Evolutionary conservation across 2,888 invertebrate genomes (phyloP).

Genomic region (Ornithoptera priamus): DNA sequence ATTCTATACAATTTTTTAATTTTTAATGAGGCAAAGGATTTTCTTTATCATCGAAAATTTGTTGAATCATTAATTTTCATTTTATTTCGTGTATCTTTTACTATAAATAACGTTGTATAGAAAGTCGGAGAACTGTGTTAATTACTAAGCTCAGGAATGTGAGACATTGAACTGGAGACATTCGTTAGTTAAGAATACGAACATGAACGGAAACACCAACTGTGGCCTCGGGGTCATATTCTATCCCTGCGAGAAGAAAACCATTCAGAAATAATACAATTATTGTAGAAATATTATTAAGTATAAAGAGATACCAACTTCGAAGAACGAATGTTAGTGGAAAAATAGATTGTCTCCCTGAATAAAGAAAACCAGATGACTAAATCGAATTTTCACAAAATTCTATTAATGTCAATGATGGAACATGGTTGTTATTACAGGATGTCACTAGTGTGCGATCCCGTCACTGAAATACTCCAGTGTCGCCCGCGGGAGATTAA

Average conservation of each 20-base stretch:
- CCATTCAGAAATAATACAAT: background rate
- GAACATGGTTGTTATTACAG: constrained; percentile 31
- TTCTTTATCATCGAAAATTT: too few relatives aligned
- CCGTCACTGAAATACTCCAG: constrained; percentile 37
- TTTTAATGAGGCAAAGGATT: too few relatives aligned
- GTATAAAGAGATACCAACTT: background rate
- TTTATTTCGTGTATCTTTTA: too few relatives aligned
- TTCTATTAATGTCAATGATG: constrained; percentile 6
- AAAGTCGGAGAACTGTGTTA: background rate
- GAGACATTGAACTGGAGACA: constrained; percentile 29
- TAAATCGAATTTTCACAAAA: background rate
- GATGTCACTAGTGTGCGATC: constrained; percentile 39
- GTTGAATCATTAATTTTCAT: too few relatives aligned
- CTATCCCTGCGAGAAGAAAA: constrained; percentile 7
- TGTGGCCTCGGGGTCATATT: constrained; percentile 13
- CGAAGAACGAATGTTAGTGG: too few relatives aligned
- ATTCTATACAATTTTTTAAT: too few relatives aligned
- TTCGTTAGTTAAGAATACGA: background rate
- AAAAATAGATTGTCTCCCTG: too few relatives aligned
- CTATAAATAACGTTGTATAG: too few relatives aligned
- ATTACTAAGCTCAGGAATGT: constrained; percentile 10
- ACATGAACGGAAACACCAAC: constrained; percentile 15
- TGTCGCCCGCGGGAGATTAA: constrained; percentile 29
- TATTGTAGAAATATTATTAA: background rate
- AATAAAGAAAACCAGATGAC: too few relatives aligned